Evolutionary conservation across 2,888 invertebrate species (phyloP).

Genomic region (Caenorhabditis doughertyi): DNA sequence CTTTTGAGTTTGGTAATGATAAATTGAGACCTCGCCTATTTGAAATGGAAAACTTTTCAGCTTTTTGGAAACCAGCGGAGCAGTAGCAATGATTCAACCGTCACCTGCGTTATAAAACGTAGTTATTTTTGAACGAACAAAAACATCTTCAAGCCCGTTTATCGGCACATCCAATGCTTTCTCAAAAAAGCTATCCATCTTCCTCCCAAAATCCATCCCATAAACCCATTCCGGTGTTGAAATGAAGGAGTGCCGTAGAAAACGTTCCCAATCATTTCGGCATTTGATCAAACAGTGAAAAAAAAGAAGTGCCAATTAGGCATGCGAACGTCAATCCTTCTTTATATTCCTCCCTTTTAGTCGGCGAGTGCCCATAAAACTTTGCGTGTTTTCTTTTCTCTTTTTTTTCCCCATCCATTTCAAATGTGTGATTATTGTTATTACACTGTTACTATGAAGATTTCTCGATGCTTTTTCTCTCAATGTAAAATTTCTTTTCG

Average conservation of each 20-base stretch:
- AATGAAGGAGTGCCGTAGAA: too few relatives aligned
- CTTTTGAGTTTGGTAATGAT: too few relatives aligned
- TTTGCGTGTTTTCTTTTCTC: slow-evolving; percentile 29
- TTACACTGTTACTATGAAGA: neutral
- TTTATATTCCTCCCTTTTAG: neutral
- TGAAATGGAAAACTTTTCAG: too few relatives aligned
- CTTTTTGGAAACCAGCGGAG: too few relatives aligned
- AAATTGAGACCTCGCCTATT: too few relatives aligned
- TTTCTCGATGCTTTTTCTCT: slow-evolving; percentile 1
- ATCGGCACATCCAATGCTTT: too few relatives aligned
- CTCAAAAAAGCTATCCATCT: neutral
- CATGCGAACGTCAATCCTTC: slow-evolving; percentile 30
- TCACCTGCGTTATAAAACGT: too few relatives aligned
- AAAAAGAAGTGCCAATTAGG: slow-evolving; percentile 56
- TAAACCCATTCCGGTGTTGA: too few relatives aligned
- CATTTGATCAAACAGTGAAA: slow-evolving; percentile 36
- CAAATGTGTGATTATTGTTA: slow-evolving; percentile 38
- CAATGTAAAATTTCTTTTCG: neutral
- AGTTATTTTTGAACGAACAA: too few relatives aligned
- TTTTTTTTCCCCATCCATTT: neutral
- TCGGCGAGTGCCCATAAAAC: slow-evolving; percentile 42
- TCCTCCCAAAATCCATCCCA: slow-evolving; percentile 9
- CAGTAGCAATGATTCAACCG: too few relatives aligned
- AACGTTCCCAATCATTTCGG: slow-evolving; percentile 4
- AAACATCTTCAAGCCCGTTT: too few relatives aligned